These are phyloP conservation scores for Neotoxoptera formosana DNA, from an alignment of 1,140 invertebrate genomes.

Conservation along the genomic window DNA sequence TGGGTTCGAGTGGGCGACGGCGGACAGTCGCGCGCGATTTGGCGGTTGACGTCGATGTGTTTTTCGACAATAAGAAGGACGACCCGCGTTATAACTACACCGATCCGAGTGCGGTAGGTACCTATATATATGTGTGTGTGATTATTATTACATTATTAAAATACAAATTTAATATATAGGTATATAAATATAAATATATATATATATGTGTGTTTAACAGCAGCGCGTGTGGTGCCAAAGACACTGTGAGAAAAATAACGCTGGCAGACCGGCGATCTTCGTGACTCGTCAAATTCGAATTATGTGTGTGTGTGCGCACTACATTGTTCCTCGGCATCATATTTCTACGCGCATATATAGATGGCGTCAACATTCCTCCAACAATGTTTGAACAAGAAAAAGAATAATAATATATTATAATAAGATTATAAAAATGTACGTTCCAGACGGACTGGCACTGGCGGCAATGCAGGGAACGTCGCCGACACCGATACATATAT, in stretches of 20 bases:
- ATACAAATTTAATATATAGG: background rate
- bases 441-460: background rate
- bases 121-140: background rate
- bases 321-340: background rate
- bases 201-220: background rate
- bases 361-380: slow-evolving; percentile 42
- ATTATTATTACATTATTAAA: background rate
- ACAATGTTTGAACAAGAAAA: slow-evolving; percentile 26
- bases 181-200: too few species aligned
- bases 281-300: slow-evolving; percentile 49
- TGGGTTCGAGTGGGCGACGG: slow-evolving; percentile 37
- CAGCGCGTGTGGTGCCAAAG: background rate
- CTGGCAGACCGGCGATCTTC: background rate
- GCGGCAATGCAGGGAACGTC: background rate
- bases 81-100: slow-evolving; percentile 18
- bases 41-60: background rate
- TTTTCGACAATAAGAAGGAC: background rate
- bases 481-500: background rate
- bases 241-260: slow-evolving; percentile 34
- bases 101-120: slow-evolving; percentile 22
- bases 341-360: background rate
- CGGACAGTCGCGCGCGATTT: slow-evolving; percentile 21
- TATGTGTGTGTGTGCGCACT: background rate
- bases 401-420: slow-evolving; percentile 11
- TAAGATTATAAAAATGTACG: background rate